Base-by-base conservation (phyloP, 1,140 invertebrate genomes). In the Myzus persicae region DNA sequence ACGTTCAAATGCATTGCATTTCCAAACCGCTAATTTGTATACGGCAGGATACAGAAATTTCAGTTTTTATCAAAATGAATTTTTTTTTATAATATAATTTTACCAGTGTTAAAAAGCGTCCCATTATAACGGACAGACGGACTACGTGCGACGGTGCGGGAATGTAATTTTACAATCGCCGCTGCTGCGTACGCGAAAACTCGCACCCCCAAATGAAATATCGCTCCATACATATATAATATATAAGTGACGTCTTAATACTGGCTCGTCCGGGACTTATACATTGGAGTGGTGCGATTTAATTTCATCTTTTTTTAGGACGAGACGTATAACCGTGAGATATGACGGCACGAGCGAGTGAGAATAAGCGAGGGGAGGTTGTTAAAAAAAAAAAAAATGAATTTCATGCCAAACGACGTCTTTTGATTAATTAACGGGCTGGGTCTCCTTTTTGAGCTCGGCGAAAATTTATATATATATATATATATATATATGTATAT, bases 361-460 rank as follows among this genome's bases (percentile, higher is more conserved):
- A 31, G 51, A 67, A 40, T n/a, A n/a, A 40, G 54, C 20, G 89
- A 90, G 89, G 38, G 46, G 87, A 51, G 46, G 46, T 48, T 42
- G 87, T 89, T 51, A 90, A 90, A 51, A 89, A 89, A 88, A n/a
- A n/a, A 67, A 90, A 90, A 90, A 90, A 90, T 90, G 88, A 90
- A 90, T 90, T 90, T 54, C 88, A 59, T 40, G 88, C 89, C 24
- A 90, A 90, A 67, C 54, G 51, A 90, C 54, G 89, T 90, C 88
- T 90, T 90, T 90, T 90, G 89, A 90, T 90, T 90, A 90, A 90
- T 90, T 90, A 90, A 90, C 89, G 89, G 38, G 36, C 36, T 89
- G 88, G 38, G 89, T 90, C 54, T 90, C 38, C 11, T 59, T 90
- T 90, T 90, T 42, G 89, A 90, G 89, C 51, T 90, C 38, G 24